Evolutionary conservation across 2,113 vertebrate genomes (phyloP).

Genomic region (Ceyx margarethae): DNA sequence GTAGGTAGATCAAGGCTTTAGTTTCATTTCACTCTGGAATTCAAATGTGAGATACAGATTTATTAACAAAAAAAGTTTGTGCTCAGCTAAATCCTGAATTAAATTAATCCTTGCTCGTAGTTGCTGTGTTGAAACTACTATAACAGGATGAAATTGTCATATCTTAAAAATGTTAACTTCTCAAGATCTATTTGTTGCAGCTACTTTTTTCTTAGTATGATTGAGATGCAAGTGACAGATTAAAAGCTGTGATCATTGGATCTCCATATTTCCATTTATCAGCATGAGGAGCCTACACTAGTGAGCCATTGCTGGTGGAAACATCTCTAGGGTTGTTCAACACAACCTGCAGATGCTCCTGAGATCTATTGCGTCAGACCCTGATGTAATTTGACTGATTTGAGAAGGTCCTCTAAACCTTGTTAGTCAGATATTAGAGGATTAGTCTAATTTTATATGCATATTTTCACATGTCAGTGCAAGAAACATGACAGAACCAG

Average conservation of each 20-base stretch:
- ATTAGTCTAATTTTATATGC: not conserved
- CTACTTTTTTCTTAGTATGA: not conserved
- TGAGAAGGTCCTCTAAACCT: not conserved
- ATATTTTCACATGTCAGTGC: slow-evolving; percentile 18
- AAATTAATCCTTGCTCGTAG: not conserved
- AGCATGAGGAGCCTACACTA: not conserved
- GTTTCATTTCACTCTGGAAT: not conserved
- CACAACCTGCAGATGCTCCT: not conserved
- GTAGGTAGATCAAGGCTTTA: not conserved
- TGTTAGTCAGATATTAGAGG: not conserved
- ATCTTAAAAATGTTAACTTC: not conserved
- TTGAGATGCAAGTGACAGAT: not conserved
- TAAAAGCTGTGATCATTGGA: not conserved
- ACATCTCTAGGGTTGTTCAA: not conserved
- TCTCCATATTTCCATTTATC: not conserved
- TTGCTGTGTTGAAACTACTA: not conserved
- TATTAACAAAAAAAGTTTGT: not conserved
- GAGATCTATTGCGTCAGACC: not conserved
- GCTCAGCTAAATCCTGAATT: not conserved
- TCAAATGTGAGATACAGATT: not conserved
- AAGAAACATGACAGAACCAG: not conserved
- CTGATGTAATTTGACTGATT: not conserved
- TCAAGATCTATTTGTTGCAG: not conserved
- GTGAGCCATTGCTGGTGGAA: not conserved
- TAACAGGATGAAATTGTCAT: rapidly evolving